phyloP scores from a whole-genome alignment of 92 coral and sea anemone species.

The Nematostella vectensis region DNA sequence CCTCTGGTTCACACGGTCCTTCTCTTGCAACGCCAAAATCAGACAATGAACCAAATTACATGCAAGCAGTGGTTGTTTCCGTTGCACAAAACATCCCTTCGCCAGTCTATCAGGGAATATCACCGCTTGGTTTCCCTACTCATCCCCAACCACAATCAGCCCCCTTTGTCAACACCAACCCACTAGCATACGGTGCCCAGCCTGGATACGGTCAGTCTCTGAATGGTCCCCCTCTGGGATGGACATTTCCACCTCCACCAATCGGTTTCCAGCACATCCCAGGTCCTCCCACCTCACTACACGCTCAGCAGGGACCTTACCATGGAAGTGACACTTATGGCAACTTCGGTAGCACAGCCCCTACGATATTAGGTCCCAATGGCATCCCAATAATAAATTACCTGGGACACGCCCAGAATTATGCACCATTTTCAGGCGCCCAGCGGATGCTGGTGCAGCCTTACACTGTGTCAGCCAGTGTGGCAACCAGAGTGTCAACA shows the following conservation, averaged over 20 bases:
- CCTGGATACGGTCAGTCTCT: constrained; percentile 8
- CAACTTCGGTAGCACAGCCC: constrained; percentile 15
- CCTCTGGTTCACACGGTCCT: not conserved
- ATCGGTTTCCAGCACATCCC: constrained; percentile 9
- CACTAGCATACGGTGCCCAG: constrained; percentile 16
- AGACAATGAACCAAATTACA: not conserved
- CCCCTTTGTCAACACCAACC: constrained; percentile 9
- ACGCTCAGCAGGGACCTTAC: constrained; percentile 16
- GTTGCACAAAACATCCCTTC: constrained; percentile 11
- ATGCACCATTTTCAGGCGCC: constrained; percentile 10
- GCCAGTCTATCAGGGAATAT: constrained; percentile 18
- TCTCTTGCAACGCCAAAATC: not conserved
- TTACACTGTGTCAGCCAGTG: constrained; percentile 66
- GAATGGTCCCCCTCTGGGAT: constrained; percentile 22
- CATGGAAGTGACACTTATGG: constrained; percentile 7
- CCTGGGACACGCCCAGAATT: constrained; percentile 21
- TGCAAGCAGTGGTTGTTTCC: constrained; percentile 10
- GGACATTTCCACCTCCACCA: constrained; percentile 25
- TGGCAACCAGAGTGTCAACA: constrained; percentile 71
- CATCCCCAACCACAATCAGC: constrained; percentile 18
- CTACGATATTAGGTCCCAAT: constrained; percentile 30
- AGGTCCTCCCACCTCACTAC: constrained; percentile 13
- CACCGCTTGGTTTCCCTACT: constrained; percentile 8
- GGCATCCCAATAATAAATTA: constrained; percentile 23
- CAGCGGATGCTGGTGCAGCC: constrained; percentile 39